A percentile compares a stretch with the other conserved stretches of the same genome.
Evolutionary conservation across 2,888 invertebrate species (phyloP).

Genomic region (Spatulosminthurus flaviceps): DNA sequence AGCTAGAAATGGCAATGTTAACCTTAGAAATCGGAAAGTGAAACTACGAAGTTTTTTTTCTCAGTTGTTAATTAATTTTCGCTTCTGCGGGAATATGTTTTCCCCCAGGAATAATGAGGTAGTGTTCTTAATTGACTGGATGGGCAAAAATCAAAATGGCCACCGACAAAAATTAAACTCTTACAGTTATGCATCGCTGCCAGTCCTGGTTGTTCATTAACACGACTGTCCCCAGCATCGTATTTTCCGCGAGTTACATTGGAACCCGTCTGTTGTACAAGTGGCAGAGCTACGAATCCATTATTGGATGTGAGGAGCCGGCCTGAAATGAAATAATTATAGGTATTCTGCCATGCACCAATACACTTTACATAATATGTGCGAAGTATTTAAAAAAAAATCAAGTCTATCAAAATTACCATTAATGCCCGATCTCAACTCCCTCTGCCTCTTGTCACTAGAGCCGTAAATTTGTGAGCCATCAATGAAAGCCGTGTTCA

Average conservation of each 20-base stretch:
- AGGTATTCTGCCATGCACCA: no score
- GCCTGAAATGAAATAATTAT: slow-evolving; percentile 25
- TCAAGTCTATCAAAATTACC: slow-evolving; percentile 33
- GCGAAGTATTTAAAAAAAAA: no score
- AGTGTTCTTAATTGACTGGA: not conserved
- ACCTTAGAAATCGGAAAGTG: not conserved
- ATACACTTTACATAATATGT: no score
- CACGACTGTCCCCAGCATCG: slow-evolving; percentile 61
- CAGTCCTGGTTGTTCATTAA: slow-evolving; percentile 60
- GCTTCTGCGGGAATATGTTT: no score
- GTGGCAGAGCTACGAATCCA: no score
- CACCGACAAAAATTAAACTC: not conserved
- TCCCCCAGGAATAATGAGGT: not conserved
- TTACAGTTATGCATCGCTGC: slow-evolving; percentile 60
- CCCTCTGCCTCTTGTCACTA: slow-evolving; percentile 31
- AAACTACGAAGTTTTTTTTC: no score
- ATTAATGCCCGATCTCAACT: slow-evolving; percentile 47
- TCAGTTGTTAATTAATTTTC: no score
- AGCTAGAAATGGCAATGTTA: no score
- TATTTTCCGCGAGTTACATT: slow-evolving; percentile 53
- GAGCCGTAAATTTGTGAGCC: slow-evolving; percentile 60
- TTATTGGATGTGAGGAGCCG: slow-evolving; percentile 55
- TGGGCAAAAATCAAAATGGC: no score
- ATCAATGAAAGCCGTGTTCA: slow-evolving; percentile 60
- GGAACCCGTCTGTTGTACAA: no score